Evolutionary conservation across 1,140 invertebrate genomes (phyloP).

Genomic region (Lycorma delicatula): DNA sequence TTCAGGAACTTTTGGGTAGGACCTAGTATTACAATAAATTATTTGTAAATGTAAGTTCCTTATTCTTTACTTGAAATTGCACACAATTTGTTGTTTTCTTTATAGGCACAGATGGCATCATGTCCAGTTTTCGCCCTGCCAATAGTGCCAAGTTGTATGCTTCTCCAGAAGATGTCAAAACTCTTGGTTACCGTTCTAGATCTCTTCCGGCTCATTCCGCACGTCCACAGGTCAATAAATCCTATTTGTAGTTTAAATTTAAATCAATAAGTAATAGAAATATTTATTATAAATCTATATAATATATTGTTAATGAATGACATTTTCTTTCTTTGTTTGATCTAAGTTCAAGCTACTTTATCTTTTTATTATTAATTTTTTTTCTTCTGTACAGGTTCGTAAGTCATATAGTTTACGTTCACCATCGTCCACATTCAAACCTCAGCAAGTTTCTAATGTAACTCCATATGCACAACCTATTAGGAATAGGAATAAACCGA

Average conservation of each 20-base stretch:
- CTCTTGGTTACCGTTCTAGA: slow-evolving; percentile 64
- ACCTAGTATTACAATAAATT: too few relatives aligned
- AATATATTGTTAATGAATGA: too few relatives aligned
- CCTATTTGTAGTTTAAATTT: neutral
- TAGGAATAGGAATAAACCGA: slow-evolving; percentile 14
- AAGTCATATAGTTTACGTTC: slow-evolving; percentile 55
- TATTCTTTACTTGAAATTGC: too few relatives aligned
- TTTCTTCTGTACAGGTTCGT: slow-evolving; percentile 41
- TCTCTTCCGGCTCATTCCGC: slow-evolving; percentile 46
- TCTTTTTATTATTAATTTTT: too few relatives aligned
- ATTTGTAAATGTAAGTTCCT: too few relatives aligned
- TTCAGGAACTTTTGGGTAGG: too few relatives aligned
- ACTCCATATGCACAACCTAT: slow-evolving; percentile 28
- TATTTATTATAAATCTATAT: too few relatives aligned
- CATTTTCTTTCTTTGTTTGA: too few relatives aligned
- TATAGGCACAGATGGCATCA: slow-evolving; percentile 42
- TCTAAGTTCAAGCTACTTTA: too few relatives aligned
- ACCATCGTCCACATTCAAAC: slow-evolving; percentile 38
- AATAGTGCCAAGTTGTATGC: slow-evolving; percentile 81
- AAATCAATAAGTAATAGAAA: too few relatives aligned
- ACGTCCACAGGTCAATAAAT: slow-evolving; percentile 31
- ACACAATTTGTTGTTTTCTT: too few relatives aligned
- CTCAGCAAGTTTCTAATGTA: slow-evolving; percentile 13
- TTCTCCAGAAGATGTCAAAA: slow-evolving; percentile 72
- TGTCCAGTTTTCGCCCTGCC: slow-evolving; percentile 77